A percentile compares a stretch with the other conserved stretches of the same genome.
Evolutionary conservation across 2,888 invertebrate species (phyloP).

Genomic region (Nymphalis c-album): DNA sequence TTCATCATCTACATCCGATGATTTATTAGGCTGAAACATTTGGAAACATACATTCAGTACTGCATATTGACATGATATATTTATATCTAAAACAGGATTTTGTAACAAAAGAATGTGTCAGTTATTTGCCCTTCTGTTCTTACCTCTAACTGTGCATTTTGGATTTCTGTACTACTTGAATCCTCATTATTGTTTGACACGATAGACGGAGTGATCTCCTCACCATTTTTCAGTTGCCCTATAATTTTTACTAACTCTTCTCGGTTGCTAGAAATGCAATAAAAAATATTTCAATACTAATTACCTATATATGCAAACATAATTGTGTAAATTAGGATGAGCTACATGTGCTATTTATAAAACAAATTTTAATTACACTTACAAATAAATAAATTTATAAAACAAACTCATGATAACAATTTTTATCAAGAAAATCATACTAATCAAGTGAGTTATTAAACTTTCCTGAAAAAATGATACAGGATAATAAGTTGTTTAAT

Average conservation of each 20-base stretch:
- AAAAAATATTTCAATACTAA: background rate
- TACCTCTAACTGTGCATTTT: slow-evolving; percentile 27
- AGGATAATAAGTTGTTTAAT: too few species aligned
- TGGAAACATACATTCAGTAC: slow-evolving; percentile 1
- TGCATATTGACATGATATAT: background rate
- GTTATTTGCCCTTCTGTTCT: background rate
- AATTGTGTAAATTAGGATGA: too few species aligned
- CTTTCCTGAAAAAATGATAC: too few species aligned
- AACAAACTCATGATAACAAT: too few species aligned
- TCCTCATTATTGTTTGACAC: slow-evolving; percentile 68
- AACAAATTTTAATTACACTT: too few species aligned
- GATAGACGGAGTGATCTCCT: slow-evolving; percentile 80
- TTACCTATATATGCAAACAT: background rate
- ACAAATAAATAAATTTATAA: too few species aligned
- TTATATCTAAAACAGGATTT: background rate
- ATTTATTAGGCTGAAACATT: slow-evolving; percentile 50
- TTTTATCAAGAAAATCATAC: too few species aligned
- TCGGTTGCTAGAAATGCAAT: slow-evolving; percentile 82
- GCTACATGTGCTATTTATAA: too few species aligned
- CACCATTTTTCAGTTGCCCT: slow-evolving; percentile 85
- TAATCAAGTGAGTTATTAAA: too few species aligned
- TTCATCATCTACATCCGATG: slow-evolving; percentile 65
- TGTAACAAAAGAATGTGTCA: background rate
- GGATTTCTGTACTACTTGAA: slow-evolving; percentile 65
- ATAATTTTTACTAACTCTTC: slow-evolving; percentile 91